Evolutionary conservation across 2,888 invertebrate genomes (phyloP), one percentile per base, ranked within the genome.

Genomic region (Cheilosia vernalis): DNA sequence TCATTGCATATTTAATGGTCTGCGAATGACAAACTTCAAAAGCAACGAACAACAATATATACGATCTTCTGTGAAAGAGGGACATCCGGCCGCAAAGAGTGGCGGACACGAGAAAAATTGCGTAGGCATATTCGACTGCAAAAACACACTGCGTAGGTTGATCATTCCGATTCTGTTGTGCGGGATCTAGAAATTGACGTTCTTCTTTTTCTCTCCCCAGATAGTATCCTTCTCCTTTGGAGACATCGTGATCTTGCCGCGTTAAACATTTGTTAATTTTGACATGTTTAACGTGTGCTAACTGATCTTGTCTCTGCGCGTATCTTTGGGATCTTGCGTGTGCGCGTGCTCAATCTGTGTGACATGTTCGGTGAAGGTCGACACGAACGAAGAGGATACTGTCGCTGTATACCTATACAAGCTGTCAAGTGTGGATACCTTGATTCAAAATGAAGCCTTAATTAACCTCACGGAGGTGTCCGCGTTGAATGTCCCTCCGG

Each of bases 181-280:
- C 2, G 67, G 74, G 74, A 80, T 67, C 61, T 61, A 30, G 30
- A 61, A 73, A 53, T 60, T 58, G 64, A 79, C 73, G 79, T 79
- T 51, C 21, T n/a, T 19, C 30, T 30, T 30, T 78, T 17, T 66
- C 10, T 51, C 44, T 24, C 4, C 13, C 4, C 51, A 42, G 37
- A 37, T 15, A 5, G 40, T 33, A 51, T 64, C 47, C 49, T 58
- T 21, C 30, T 66, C 37, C 13, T 24, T 42, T 55, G 33, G 9
- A 9, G 30, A 42, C 56, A 42, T 64, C 30, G 49, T 66, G 64
- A 42, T 24, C 21, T 73, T 61, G 66, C 13, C 37, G 9, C 58
- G 58, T 53, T 53, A 63, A 56, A 81, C 76, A 70, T 81, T 69
- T 76, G 76, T 81, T 76, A 67, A 69, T 58, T 69, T 76, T 70